Conservation (phyloP, 2,888 invertebrate genomes). For the Trachelus stipa region DNA sequence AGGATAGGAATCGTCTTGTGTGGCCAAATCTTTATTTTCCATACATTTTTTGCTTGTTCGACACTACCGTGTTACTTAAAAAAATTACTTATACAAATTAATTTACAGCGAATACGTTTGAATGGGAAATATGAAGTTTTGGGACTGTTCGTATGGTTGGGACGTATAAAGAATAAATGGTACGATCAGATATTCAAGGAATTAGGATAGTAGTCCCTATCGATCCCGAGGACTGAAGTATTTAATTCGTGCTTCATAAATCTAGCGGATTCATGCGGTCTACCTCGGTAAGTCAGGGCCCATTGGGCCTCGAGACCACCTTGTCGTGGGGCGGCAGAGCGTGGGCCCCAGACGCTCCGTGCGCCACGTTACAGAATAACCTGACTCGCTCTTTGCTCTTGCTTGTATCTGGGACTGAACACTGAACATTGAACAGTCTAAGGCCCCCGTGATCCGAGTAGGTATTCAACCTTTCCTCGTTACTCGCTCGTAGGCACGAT, state of each 20-base stretch:
- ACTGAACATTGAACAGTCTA: neutral
- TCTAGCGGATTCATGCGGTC: conserved; percentile 45
- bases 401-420: conserved; percentile 1
- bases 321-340: conserved; percentile 55
- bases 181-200: neutral
- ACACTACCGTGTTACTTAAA: neutral
- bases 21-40: neutral
- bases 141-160: neutral
- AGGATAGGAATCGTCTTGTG: conserved; percentile 6
- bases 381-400: conserved; percentile 3
- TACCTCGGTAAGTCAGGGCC: conserved; percentile 7
- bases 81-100: neutral
- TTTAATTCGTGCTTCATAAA: conserved; percentile 58
- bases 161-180: conserved; percentile 1
- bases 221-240: conserved; percentile 32
- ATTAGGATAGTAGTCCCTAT: neutral
- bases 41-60: neutral
- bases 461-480: conserved; percentile 52
- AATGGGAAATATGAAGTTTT: neutral
- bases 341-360: conserved; percentile 54
- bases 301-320: conserved; percentile 41
- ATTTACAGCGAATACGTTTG: neutral
- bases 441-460: conserved; percentile 26
- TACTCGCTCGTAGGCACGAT: conserved; percentile 59
- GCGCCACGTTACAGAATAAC: conserved; percentile 47